These are phyloP conservation scores for Notodonta dromedarius DNA, from an alignment of 2,888 invertebrate genomes.

Conservation along the genomic window DNA sequence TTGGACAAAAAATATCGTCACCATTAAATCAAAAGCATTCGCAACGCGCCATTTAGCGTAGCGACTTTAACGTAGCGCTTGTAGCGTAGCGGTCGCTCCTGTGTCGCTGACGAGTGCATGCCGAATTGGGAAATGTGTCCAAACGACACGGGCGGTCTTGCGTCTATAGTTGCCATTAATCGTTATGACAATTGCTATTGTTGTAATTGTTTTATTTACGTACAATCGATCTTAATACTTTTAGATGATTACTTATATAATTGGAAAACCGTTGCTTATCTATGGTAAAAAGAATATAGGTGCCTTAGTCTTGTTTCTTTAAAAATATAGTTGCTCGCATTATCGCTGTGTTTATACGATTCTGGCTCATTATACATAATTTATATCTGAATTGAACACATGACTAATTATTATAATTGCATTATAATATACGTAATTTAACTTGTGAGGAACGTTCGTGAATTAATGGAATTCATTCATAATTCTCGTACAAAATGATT, in stretches of 20 bases:
- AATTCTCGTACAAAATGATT: too few species aligned
- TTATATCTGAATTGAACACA: too few species aligned
- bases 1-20: conserved; percentile 31
- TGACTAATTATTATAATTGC: too few species aligned
- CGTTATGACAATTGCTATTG: conserved; percentile 11
- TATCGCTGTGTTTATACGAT: too few species aligned
- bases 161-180: background rate
- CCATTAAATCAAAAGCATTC: conserved; percentile 68
- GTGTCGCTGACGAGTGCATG: conserved; percentile 1
- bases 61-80: conserved; percentile 33
- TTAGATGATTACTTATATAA: background rate
- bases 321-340: too few species aligned
- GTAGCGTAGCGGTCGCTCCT: conserved; percentile 10
- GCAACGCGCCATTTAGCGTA: conserved; percentile 56
- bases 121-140: conserved; percentile 1
- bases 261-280: too few species aligned
- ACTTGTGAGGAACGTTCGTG: too few species aligned
- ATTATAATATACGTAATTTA: too few species aligned
- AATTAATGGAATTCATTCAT: too few species aligned
- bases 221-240: background rate
- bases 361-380: too few species aligned
- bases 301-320: too few species aligned
- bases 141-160: conserved; percentile 22
- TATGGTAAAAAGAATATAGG: too few species aligned
- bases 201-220: conserved; percentile 11